Conservation (phyloP, 2,888 invertebrate genomes). For the Eremobia ochroleuca region DNA sequence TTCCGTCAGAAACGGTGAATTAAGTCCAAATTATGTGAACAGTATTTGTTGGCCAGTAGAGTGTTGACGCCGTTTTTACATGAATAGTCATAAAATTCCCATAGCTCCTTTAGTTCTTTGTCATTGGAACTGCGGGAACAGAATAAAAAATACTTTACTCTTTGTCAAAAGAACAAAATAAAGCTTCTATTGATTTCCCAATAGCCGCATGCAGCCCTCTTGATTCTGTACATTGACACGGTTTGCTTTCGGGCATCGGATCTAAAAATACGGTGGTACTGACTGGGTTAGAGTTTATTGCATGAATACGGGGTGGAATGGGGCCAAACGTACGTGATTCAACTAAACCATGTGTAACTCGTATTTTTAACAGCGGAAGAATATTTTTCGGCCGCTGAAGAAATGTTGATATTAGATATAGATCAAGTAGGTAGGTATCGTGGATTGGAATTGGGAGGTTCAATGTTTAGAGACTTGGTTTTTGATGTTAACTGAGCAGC, state of each 20-base stretch:
- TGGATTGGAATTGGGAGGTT: too few species aligned
- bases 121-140: neutral
- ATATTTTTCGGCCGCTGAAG: constrained; percentile 5
- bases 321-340: constrained; percentile 54
- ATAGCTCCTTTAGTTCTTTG: neutral
- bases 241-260: constrained; percentile 29
- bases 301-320: constrained; percentile 38
- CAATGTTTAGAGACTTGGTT: neutral
- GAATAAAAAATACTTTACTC: neutral
- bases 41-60: neutral
- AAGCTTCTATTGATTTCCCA: neutral
- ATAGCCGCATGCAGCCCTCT: constrained; percentile 34
- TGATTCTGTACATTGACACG: neutral
- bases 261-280: constrained; percentile 60
- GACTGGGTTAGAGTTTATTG: constrained; percentile 62
- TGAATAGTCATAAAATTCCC: neutral
- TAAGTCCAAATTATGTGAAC: constrained; percentile 26
- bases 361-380: constrained; percentile 49
- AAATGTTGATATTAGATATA: neutral
- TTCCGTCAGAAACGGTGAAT: constrained; percentile 30
- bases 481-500: neutral
- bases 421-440: neutral
- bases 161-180: neutral
- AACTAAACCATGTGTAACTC: constrained; percentile 25
- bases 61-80: neutral